phyloP scores from a whole-genome alignment of 2,888 invertebrate genomes.

The Caenorhabditis becei region DNA sequence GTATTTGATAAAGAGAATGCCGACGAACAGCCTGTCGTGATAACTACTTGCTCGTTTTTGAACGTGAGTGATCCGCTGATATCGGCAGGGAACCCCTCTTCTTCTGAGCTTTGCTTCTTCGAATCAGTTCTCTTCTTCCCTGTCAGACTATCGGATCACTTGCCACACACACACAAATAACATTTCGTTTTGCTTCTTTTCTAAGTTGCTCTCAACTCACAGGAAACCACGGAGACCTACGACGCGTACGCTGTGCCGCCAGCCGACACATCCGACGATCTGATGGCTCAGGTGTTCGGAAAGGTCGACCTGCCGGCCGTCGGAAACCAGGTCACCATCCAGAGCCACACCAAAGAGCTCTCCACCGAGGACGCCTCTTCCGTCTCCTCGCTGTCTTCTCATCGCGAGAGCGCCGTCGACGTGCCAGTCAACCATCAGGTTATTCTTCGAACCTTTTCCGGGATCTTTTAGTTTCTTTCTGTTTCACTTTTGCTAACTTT shows the following conservation, averaged over 20 bases:
- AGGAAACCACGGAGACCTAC: conserved; percentile 14
- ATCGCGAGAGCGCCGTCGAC: conserved; percentile 64
- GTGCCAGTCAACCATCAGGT: conserved; percentile 58
- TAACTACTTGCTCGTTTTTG: conserved; percentile 58
- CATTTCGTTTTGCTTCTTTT: conserved; percentile 21
- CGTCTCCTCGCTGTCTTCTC: conserved; percentile 49
- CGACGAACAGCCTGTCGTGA: conserved; percentile 2
- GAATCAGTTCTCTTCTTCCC: conserved; percentile 10
- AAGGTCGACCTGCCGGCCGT: conserved; percentile 54
- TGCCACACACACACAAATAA: background rate
- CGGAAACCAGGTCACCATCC: conserved; percentile 28
- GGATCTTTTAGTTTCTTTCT: conserved; percentile 13
- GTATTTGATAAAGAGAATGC: conserved; percentile 30
- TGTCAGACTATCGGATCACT: conserved; percentile 42
- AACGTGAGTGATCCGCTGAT: conserved; percentile 53
- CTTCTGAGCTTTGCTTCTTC: background rate
- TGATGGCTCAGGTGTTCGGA: conserved; percentile 69
- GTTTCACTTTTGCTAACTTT: conserved; percentile 9
- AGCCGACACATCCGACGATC: conserved; percentile 58
- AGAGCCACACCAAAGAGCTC: conserved; percentile 33
- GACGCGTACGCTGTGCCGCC: conserved; percentile 46
- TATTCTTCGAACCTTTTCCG: background rate
- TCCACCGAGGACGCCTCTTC: conserved; percentile 39
- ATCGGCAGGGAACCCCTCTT: background rate
- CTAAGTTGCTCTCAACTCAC: background rate